phyloP scores from a whole-genome alignment of 2,797 vertebrate species.

The Liasis olivaceus region DNA sequence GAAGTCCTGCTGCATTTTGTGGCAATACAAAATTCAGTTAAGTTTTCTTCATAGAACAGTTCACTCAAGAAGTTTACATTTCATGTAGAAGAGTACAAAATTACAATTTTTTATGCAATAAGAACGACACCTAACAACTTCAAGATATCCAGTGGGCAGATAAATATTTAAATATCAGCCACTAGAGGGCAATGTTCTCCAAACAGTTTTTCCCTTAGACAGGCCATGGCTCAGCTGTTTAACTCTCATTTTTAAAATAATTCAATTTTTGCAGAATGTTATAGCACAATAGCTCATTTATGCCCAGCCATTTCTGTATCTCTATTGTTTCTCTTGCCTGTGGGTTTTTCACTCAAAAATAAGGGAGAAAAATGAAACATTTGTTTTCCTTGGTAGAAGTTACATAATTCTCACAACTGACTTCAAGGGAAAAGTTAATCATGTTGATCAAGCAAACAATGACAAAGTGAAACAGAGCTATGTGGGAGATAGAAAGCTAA shows the following conservation, averaged over 20 bases:
- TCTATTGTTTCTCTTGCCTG: background rate
- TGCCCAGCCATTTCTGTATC: background rate
- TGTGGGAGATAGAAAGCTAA: background rate
- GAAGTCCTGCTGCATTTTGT: background rate
- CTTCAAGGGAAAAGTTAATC: fast-evolving
- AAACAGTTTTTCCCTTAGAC: background rate
- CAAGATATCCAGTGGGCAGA: background rate
- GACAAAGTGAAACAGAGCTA: background rate
- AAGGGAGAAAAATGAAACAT: constrained; percentile 10
- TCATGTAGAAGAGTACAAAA: background rate
- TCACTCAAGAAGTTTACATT: background rate
- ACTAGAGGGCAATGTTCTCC: constrained; percentile 31
- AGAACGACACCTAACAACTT: background rate
- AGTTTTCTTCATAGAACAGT: background rate
- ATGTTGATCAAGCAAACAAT: fast-evolving
- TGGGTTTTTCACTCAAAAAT: background rate
- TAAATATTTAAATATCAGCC: background rate
- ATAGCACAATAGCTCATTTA: background rate
- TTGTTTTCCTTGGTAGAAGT: background rate
- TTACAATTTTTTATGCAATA: background rate
- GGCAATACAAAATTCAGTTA: background rate
- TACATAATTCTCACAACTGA: fast-evolving
- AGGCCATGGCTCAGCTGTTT: background rate
- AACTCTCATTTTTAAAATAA: background rate
- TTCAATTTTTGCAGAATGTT: background rate